Evolutionary conservation across 2,797 vertebrate species (phyloP).

Genomic region (Alca torda): DNA sequence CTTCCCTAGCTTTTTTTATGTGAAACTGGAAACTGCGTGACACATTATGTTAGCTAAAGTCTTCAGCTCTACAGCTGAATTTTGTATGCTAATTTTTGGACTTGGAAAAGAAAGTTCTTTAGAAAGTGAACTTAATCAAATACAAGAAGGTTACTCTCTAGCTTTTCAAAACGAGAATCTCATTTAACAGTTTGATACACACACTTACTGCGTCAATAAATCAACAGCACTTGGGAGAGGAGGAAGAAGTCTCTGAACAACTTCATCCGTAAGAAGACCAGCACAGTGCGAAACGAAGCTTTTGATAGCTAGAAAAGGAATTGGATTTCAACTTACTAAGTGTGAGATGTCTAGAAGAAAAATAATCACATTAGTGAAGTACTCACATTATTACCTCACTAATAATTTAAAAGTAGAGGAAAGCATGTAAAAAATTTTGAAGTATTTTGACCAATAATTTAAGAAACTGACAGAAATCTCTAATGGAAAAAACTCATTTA

Average conservation of each 20-base stretch:
- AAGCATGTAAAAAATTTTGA: background rate
- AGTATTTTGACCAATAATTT: background rate
- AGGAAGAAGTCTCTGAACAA: constrained; percentile 82
- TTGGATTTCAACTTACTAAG: constrained; percentile 9
- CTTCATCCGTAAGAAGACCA: constrained; percentile 86
- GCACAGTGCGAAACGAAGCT: constrained; percentile 86
- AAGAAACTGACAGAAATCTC: background rate
- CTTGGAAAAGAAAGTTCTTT: background rate
- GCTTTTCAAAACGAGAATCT: background rate
- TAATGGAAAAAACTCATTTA: background rate
- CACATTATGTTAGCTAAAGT: background rate
- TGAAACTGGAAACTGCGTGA: background rate
- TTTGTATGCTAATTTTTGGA: background rate
- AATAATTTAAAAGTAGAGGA: background rate
- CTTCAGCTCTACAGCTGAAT: background rate
- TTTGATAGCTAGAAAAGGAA: constrained; percentile 80
- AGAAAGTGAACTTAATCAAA: background rate
- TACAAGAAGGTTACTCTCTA: background rate
- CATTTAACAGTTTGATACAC: constrained; percentile 44
- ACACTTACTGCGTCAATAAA: constrained; percentile 87
- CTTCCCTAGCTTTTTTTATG: constrained; percentile 2
- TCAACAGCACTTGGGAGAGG: constrained; percentile 85
- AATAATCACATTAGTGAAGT: background rate
- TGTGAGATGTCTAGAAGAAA: background rate
- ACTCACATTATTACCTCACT: background rate